phyloP scores from a whole-genome alignment of 2,888 invertebrate genomes.

The Himalopsyche japonica region DNA sequence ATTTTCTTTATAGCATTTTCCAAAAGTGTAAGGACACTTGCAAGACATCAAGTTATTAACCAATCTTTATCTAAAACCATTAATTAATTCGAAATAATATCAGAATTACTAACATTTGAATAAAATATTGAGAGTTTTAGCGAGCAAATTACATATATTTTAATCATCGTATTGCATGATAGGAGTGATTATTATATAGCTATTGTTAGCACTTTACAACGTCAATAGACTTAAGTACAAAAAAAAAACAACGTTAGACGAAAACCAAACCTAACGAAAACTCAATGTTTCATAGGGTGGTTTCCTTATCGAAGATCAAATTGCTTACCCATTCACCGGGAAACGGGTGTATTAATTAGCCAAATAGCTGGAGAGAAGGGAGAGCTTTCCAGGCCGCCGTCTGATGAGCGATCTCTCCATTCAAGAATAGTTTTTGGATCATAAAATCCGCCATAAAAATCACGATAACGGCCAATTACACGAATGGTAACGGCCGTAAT shows the following conservation, averaged over 20 bases:
- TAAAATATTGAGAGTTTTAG: no score
- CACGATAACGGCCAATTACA: conserved; percentile 61
- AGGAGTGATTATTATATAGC: not conserved
- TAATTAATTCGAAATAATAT: no score
- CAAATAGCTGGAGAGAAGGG: conserved; percentile 4
- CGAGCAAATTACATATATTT: not conserved
- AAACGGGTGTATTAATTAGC: conserved; percentile 36
- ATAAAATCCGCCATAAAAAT: conserved; percentile 62
- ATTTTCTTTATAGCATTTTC: no score
- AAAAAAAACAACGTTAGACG: not conserved
- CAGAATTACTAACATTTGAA: no score
- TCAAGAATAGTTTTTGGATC: conserved; percentile 55
- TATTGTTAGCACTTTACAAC: not conserved
- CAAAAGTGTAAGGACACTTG: no score
- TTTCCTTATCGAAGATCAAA: conserved; percentile 24
- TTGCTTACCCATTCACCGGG: conserved; percentile 22
- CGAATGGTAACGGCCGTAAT: conserved; percentile 57
- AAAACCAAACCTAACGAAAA: not conserved
- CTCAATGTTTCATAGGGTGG: not conserved
- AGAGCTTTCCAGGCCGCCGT: not conserved
- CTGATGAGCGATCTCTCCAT: conserved; percentile 3
- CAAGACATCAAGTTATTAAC: no score
- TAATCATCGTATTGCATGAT: not conserved
- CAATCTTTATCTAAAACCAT: no score
- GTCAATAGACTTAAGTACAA: not conserved